phyloP scores from a whole-genome alignment of 2,797 vertebrate species.

The Amblyopsis hoosieri region DNA sequence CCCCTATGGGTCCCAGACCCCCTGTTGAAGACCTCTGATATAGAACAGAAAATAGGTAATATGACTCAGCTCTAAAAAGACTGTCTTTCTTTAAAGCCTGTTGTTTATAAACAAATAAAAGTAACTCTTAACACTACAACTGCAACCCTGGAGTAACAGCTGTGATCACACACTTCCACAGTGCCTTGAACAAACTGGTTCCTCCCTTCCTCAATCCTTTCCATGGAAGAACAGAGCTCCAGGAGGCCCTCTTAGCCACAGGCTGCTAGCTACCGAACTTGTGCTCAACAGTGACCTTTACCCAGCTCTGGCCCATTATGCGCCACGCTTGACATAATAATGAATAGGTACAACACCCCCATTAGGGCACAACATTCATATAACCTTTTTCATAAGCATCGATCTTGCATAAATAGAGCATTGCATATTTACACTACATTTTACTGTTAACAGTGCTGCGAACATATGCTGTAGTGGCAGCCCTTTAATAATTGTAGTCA shows the following conservation, averaged over 20 bases:
- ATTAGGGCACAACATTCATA: constrained; percentile 27
- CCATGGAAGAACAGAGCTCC: background rate
- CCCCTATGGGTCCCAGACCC: too few relatives aligned
- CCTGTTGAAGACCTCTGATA: too few relatives aligned
- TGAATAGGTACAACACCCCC: constrained; percentile 35
- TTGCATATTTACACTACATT: background rate
- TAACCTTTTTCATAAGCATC: constrained; percentile 26
- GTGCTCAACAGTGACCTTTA: constrained; percentile 49
- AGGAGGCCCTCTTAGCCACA: constrained; percentile 21
- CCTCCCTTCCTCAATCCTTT: constrained; percentile 21
- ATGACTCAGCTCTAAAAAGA: too few relatives aligned
- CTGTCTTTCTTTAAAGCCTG: too few relatives aligned
- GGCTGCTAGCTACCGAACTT: constrained; percentile 35
- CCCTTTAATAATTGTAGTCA: too few relatives aligned
- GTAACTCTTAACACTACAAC: too few relatives aligned
- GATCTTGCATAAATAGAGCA: constrained; percentile 29
- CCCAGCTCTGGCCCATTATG: constrained; percentile 23
- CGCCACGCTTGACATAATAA: constrained; percentile 44
- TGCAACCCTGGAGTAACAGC: too few relatives aligned
- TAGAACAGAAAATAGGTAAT: too few relatives aligned
- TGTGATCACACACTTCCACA: too few relatives aligned
- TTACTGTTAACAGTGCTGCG: background rate
- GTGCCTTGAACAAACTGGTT: too few relatives aligned
- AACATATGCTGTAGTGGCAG: too few relatives aligned
- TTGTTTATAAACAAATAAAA: too few relatives aligned